Percentiles rank a stretch among this genome's conserved stretches.
Conservation (phyloP, 92 coral and sea anemone genomes). For the Pocillopora meandrina region DNA sequence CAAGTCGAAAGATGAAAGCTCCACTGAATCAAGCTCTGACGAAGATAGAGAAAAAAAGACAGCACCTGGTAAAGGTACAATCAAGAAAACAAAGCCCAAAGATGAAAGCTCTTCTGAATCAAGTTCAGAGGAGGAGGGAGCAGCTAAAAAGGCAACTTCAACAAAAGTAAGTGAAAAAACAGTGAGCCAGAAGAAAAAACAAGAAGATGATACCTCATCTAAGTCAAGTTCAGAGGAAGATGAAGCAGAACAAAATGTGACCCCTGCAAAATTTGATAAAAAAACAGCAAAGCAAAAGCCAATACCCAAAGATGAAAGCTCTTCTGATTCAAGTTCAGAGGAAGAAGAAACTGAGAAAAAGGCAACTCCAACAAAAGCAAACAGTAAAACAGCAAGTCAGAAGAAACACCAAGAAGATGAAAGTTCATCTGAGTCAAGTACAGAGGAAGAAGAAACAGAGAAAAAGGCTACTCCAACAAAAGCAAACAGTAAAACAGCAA, state of each 20-base stretch:
- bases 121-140: constrained; percentile 10
- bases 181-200: too few relatives aligned
- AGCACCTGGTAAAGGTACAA: neutral
- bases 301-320: neutral
- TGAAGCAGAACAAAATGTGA: too few relatives aligned
- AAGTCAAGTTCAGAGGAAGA: too few relatives aligned
- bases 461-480: neutral
- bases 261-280: too few relatives aligned
- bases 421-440: constrained; percentile 27
- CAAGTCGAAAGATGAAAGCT: neutral
- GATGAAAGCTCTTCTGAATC: constrained; percentile 5
- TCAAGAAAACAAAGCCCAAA: neutral
- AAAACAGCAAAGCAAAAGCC: too few relatives aligned
- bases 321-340: constrained; percentile 19
- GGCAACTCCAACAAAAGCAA: too few relatives aligned
- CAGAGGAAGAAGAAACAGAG: constrained; percentile 9
- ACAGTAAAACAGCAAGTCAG: too few relatives aligned
- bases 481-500: neutral
- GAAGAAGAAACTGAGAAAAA: neutral
- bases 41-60: neutral
- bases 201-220: neutral
- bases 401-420: too few relatives aligned
- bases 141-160: constrained; percentile 1
- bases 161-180: neutral
- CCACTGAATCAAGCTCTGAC: constrained; percentile 19